A percentile compares a stretch with the other conserved stretches of the same genome.
These are phyloP conservation scores for Apodemus speciosus DNA, from an alignment of 2,113 vertebrate genomes.

Conservation along the genomic window DNA sequence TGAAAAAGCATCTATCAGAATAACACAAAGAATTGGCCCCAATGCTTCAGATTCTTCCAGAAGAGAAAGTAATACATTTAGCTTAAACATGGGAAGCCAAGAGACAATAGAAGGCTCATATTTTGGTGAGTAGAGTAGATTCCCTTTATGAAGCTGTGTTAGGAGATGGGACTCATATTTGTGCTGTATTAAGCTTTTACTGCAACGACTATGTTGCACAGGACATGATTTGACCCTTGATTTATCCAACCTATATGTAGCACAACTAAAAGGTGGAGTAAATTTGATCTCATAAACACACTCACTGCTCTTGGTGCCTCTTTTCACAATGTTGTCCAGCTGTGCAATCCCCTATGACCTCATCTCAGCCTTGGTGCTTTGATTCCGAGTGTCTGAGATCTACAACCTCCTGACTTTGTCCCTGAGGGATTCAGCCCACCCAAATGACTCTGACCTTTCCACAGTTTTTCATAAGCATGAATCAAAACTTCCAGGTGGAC, in stretches of 20 bases:
- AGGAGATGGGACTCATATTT: slow-evolving; percentile 52
- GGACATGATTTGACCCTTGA: slow-evolving; percentile 78
- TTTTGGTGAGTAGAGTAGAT: slow-evolving; percentile 51
- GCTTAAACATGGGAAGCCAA: slow-evolving; percentile 54
- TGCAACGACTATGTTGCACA: slow-evolving; percentile 63
- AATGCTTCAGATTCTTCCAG: slow-evolving; percentile 33
- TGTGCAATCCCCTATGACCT: not conserved
- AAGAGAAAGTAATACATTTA: slow-evolving; percentile 44
- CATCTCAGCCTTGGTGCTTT: not conserved
- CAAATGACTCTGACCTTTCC: not conserved
- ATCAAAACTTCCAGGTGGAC: not conserved
- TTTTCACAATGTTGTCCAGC: not conserved
- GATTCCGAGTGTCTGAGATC: not conserved
- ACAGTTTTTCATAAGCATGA: not conserved
- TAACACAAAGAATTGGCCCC: slow-evolving; percentile 49
- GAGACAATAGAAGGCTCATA: slow-evolving; percentile 45
- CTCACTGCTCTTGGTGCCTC: slow-evolving; percentile 20
- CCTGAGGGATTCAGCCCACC: not conserved
- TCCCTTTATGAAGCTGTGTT: slow-evolving; percentile 60
- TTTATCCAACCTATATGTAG: slow-evolving; percentile 71
- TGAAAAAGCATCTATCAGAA: slow-evolving; percentile 53
- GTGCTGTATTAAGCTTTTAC: slow-evolving; percentile 63
- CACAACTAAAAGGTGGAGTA: slow-evolving; percentile 44
- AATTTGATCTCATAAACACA: slow-evolving; percentile 39
- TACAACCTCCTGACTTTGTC: not conserved